phyloP scores from a whole-genome alignment of 2,113 vertebrate genomes.

The Empidonax traillii region DNA sequence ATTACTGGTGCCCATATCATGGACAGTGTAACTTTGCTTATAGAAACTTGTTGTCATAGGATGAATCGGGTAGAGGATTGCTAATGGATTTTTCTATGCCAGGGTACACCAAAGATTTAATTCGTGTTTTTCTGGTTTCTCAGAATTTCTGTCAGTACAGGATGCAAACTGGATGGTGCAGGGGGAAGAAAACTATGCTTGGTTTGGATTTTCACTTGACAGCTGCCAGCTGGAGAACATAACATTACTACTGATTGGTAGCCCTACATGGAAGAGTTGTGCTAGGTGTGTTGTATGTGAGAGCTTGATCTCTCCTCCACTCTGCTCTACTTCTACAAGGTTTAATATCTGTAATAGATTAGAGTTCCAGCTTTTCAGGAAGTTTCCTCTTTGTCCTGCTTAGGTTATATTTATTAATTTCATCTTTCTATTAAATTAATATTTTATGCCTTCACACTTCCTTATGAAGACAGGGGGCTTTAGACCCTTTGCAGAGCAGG shows the following conservation, averaged over 20 bases:
- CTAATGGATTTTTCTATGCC: background rate
- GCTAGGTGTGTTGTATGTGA: constrained; percentile 41
- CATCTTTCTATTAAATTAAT: background rate
- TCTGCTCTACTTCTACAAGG: background rate
- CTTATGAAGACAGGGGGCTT: background rate
- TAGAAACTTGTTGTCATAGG: background rate
- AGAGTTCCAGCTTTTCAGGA: background rate
- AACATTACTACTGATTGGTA: constrained; percentile 73
- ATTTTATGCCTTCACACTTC: background rate
- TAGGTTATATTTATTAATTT: background rate
- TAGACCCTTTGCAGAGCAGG: background rate
- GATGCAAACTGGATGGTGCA: constrained; percentile 71
- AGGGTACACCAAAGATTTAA: background rate
- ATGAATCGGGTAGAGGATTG: background rate
- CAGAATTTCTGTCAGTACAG: constrained; percentile 57
- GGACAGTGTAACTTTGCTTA: background rate
- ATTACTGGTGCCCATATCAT: background rate
- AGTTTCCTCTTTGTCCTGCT: background rate
- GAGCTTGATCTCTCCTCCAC: background rate
- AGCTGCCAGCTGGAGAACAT: constrained; percentile 16
- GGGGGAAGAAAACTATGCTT: constrained; percentile 74
- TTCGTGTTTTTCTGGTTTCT: background rate
- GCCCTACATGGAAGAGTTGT: constrained; percentile 71
- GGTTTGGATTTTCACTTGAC: constrained; percentile 77
- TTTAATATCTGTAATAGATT: background rate